Evolutionary conservation across 1,140 invertebrate genomes (phyloP).

Genomic region (Drosophila asahinai): DNA sequence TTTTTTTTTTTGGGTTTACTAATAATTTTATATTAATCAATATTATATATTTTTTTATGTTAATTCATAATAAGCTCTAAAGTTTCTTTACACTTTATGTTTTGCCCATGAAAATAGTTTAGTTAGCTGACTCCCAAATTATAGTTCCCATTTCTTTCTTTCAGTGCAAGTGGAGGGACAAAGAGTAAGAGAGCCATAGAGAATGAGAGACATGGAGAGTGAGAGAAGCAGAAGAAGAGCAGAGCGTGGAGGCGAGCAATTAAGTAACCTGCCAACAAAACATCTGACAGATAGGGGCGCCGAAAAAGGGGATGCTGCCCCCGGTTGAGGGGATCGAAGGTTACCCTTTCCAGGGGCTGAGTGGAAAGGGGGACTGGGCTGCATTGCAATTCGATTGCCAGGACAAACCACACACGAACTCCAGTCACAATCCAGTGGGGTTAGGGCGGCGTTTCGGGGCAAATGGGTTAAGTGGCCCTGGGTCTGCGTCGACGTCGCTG

Average conservation of each 20-base stretch:
- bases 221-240: not conserved
- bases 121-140: no score
- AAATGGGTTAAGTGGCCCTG: constrained; percentile 75
- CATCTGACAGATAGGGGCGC: constrained; percentile 62
- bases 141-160: no score
- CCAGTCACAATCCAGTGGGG: not conserved
- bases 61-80: no score
- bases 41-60: no score
- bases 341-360: constrained; percentile 49
- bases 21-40: no score
- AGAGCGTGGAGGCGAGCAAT: constrained; percentile 69
- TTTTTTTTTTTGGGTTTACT: no score
- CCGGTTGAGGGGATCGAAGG: constrained; percentile 28
- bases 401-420: not conserved
- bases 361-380: not conserved
- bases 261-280: constrained; percentile 84
- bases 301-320: not conserved
- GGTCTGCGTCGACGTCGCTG: constrained; percentile 31
- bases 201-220: not conserved
- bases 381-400: constrained; percentile 73
- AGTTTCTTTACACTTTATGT: no score
- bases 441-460: constrained; percentile 23
- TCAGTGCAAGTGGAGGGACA: not conserved
- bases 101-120: no score
- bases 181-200: not conserved